Base-by-base conservation (phyloP, 1,140 invertebrate genomes). In the Pogonognathellus flavescens region DNA sequence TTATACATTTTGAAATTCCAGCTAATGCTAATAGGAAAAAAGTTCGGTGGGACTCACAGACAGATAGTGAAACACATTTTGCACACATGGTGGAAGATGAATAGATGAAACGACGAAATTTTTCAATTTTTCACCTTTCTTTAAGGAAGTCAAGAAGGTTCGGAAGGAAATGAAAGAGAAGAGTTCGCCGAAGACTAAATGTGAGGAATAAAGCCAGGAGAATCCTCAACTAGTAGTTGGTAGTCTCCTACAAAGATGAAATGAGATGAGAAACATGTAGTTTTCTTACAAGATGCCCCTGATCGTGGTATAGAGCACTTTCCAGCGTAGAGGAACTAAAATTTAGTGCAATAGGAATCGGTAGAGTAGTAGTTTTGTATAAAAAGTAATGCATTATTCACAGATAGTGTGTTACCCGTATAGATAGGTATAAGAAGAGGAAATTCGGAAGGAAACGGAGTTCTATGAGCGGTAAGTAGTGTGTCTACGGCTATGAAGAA, bases 41-140 rank as follows among this genome's bases (percentile, higher is more conserved):
- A n/a, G n/a, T n/a, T n/a, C n/a, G n/a, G n/a, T n/a, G n/a, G n/a
- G n/a, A n/a, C n/a, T n/a, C n/a, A n/a, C n/a, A n/a, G n/a, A n/a
- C n/a, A n/a, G n/a, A n/a, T n/a, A n/a, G n/a, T n/a, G n/a, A n/a
- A n/a, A n/a, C n/a, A n/a, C n/a, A n/a, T n/a, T n/a, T n/a, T n/a
- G n/a, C n/a, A n/a, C n/a, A n/a, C n/a, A n/a, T n/a, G 31, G 6
- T 41, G 2, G 31, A 6, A 41, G 31, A 41, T 41, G 31, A 41
- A 41, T 25, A 66, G 20, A 66, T 66, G 62, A 66, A 66, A 60
- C 22, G 62, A 66, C 25, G 62, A 66, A 66, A 25, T 66, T 66
- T 66, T 66, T 60, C 59, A 60, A 60, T n/a, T 60, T 20, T 20
- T 20, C 22, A 11, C 22, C 18, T 60, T 60, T 18, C 18, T 18